Evolutionary conservation across 2,888 invertebrate genomes (phyloP).

Genomic region (Sesia bembeciformis): DNA sequence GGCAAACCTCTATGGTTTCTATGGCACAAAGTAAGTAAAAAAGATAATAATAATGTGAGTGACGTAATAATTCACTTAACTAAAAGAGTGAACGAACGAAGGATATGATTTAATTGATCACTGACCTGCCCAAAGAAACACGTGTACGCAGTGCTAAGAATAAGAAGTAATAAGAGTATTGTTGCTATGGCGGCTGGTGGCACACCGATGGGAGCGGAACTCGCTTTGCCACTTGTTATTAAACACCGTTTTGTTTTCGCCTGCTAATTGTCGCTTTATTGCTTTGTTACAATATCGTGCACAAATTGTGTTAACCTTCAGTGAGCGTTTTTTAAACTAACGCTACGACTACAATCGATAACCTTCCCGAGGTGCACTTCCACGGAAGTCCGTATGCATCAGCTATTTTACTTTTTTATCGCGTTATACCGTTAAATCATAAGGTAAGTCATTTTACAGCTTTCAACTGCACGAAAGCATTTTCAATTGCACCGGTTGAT

Average conservation of each 20-base stretch:
- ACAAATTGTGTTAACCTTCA: constrained; percentile 12
- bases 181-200: too few relatives aligned
- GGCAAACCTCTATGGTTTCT: too few relatives aligned
- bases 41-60: too few relatives aligned
- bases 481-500: neutral
- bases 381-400: neutral
- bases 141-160: neutral
- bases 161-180: too few relatives aligned
- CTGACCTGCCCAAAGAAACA: constrained; percentile 5
- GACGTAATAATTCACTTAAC: too few relatives aligned
- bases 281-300: constrained; percentile 31
- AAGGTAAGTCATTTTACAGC: neutral
- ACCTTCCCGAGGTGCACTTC: constrained; percentile 1
- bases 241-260: constrained; percentile 34
- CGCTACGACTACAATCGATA: constrained; percentile 9
- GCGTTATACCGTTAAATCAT: neutral
- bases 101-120: too few relatives aligned
- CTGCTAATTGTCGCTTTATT: constrained; percentile 45
- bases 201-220: too few relatives aligned
- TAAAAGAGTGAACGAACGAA: too few relatives aligned
- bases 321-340: constrained; percentile 12
- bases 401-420: neutral
- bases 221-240: constrained; percentile 18
- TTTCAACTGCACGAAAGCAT: neutral
- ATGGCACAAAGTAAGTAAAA: too few relatives aligned